Base-by-base conservation (phyloP, 2,888 invertebrate genomes). In the Caenorhabditis wallacei region DNA sequence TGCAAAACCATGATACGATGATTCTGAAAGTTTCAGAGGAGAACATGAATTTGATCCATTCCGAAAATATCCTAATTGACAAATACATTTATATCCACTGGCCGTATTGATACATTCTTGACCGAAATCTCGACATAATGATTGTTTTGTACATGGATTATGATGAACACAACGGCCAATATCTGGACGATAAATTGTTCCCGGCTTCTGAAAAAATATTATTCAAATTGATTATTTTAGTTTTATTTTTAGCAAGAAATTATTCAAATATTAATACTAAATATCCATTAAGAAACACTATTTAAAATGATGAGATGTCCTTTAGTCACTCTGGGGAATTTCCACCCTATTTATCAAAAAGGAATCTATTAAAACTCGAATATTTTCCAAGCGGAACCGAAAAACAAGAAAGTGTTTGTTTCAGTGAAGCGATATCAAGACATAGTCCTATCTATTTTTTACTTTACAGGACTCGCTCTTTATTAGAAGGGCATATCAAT, bases 121-220 rank as follows among this genome's bases (percentile, higher is more conserved):
- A 22, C 68, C 63, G 26, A 43, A 53, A 13, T 71, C 81, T 53
- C 80, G 61, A 61, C 86, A 86, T 11, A 84, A 37, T n/a, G 81
- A 72, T 26, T 80, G 61, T 35, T 82, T 86, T 48, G 74, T 81
- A 57, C 86, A 86, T 18, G 71, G 63, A 51, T 84, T 82, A 46
- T 86, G 81, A 54, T 83, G 80, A 43, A 86, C 86, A 59, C 86
- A 86, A 70, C 74, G 72, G n/a, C 76, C 80, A 30, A 83, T 81
- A 59, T 86, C 86, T 1, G 84, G 59, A 26, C 86, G 84, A 57
- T 84, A 86, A 48, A 82, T 79, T 13, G 64, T 71, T 37, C 82
- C 85, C 4, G 63, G 57, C 22, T 64, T 66, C 66, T 82, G 57
- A 40, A 71, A 43, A 13, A 16, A 11, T 43, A 3, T 16, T 8